A percentile compares a stretch with the other conserved stretches of the same genome.
Evolutionary conservation across 2,888 invertebrate genomes (phyloP).

Genomic region (Blastobasis lacticolella): DNA sequence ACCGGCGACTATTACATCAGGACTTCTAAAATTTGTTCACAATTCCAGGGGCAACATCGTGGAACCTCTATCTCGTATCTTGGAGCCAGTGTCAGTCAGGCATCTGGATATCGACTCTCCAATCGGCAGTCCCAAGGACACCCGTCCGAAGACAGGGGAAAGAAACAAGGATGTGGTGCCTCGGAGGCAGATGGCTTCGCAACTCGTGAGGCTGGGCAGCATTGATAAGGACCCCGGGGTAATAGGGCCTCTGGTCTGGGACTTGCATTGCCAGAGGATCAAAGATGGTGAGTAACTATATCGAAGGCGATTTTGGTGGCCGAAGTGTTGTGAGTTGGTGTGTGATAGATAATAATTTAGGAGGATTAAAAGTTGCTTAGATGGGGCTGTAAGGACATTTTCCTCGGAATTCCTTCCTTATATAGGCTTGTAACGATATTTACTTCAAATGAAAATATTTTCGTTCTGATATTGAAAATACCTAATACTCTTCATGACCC

Average conservation of each 20-base stretch:
- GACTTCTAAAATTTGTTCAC: too few relatives aligned
- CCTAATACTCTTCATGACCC: too few relatives aligned
- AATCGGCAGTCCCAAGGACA: constrained; percentile 31
- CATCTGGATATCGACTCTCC: constrained; percentile 77
- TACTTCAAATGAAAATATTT: too few relatives aligned
- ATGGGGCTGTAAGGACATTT: too few relatives aligned
- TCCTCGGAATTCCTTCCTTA: too few relatives aligned
- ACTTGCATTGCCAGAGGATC: constrained; percentile 81
- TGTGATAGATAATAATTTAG: too few relatives aligned
- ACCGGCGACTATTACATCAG: too few relatives aligned
- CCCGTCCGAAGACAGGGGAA: constrained; percentile 9
- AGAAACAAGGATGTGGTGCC: constrained; percentile 41
- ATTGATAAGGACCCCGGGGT: constrained; percentile 87
- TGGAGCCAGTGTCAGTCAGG: constrained; percentile 85
- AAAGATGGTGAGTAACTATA: constrained; percentile 64
- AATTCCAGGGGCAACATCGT: constrained; percentile 78
- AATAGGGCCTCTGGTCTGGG: constrained; percentile 89
- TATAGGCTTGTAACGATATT: too few relatives aligned
- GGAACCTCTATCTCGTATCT: constrained; percentile 84
- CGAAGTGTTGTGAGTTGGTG: too few relatives aligned
- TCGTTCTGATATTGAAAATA: too few relatives aligned
- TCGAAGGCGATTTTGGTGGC: too few relatives aligned
- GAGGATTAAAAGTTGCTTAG: too few relatives aligned
- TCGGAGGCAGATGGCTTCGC: constrained; percentile 60
- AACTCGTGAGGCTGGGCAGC: constrained; percentile 79